These are phyloP conservation scores for Sinelater perroti DNA, from an alignment of 2,888 invertebrate genomes.

Conservation along the genomic window DNA sequence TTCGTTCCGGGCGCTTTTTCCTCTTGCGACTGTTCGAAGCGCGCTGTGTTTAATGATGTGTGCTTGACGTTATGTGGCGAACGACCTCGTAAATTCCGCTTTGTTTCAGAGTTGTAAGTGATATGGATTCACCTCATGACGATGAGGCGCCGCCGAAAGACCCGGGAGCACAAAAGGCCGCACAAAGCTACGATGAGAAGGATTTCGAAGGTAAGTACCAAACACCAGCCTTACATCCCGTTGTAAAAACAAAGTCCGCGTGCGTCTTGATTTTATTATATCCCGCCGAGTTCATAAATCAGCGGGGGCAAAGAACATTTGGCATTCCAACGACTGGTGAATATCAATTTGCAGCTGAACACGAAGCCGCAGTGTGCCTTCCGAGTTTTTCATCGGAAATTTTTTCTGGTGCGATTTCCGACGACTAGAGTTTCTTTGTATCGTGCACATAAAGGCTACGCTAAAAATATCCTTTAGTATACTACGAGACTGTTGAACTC, in stretches of 20 bases:
- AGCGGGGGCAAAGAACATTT: no score
- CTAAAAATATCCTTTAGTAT: conserved; percentile 13
- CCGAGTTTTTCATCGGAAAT: no score
- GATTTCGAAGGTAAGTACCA: conserved; percentile 87
- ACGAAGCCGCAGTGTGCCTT: no score
- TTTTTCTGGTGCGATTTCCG: neutral
- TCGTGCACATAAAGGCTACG: conserved; percentile 6
- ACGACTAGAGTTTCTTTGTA: conserved; percentile 9
- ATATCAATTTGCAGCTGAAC: no score
- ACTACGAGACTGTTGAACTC: conserved; percentile 13
- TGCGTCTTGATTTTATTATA: no score
- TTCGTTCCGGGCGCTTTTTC: no score
- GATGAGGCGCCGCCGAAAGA: conserved; percentile 88
- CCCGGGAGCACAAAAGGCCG: conserved; percentile 81
- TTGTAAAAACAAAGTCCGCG: no score
- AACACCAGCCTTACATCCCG: no score
- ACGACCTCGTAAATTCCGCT: neutral
- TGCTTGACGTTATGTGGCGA: neutral
- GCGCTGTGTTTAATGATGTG: no score
- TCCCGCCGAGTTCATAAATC: no score
- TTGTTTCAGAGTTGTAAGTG: conserved; percentile 46
- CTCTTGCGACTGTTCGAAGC: no score
- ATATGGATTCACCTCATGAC: conserved; percentile 66
- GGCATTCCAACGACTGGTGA: no score
- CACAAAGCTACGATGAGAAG: conserved; percentile 84